Base-by-base conservation (phyloP, 2,797 vertebrate genomes). In the Gallirallus australis region DNA sequence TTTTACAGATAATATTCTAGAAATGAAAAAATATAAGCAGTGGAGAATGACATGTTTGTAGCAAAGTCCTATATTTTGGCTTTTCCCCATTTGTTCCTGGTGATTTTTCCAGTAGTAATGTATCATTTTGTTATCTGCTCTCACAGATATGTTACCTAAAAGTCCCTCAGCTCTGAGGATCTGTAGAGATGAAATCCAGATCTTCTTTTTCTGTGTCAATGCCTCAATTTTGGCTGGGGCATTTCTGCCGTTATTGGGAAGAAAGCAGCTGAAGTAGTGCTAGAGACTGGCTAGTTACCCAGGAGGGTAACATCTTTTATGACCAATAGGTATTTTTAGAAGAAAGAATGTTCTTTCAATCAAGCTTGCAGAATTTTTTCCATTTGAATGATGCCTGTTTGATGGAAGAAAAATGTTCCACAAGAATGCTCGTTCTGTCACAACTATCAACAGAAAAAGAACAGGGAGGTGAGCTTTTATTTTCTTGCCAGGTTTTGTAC, bases 241-340 rank as follows among this genome's bases (percentile, higher is more conserved):
- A 27, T 84, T 91, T 94, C 59, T 94, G 88, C 77, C 37, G 70
- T 86, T 94, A 90, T 27, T 89, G 80, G 68, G 40, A 94, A 90
- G 73, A 89, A 94, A 79, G 52, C 52, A 76, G 59, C 56, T 79
- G 76, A 93, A 91, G 39, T 47, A 57, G 83, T 73, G 48, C 64
- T 80, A 48, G 61, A 85, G 60, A 80, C 73, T 78, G n/a, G 54
- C 60, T 93, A 45, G 39, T 63, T 88, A 84, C 84, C 48, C 86
- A 68, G 85, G 42, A 94, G 42, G 42, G 48, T 82, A 85, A 90
- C 48, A 56, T 89, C 86, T 90, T 93, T 82, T 86, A 86, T 37
- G 75, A 86, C 61, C 75, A 93, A 35, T 16, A 82, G 45, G 45
- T 92, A 93, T 94, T 94, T 96, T 96, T 95, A 96, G 94, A 94